Evolutionary conservation across 2,113 vertebrate species (phyloP).

Genomic region (Rafetus swinhoei): DNA sequence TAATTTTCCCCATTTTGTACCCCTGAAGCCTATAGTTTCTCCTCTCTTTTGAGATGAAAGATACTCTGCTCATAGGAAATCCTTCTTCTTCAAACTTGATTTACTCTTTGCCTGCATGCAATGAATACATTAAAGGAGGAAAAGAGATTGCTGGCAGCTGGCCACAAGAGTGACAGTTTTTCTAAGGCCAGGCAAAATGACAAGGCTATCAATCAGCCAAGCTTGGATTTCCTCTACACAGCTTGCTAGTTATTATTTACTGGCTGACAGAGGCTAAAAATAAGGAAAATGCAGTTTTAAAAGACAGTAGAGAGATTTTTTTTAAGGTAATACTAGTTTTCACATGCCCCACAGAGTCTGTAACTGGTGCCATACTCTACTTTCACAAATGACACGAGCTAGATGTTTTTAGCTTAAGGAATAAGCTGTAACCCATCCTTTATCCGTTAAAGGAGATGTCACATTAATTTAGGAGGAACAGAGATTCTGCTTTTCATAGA

Average conservation of each 20-base stretch:
- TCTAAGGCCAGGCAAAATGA: background rate
- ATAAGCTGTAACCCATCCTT: background rate
- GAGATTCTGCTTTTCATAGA: background rate
- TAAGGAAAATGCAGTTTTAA: background rate
- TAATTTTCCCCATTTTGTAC: background rate
- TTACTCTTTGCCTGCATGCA: background rate
- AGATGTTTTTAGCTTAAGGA: constrained; percentile 8
- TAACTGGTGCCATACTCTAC: background rate
- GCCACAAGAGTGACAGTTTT: background rate
- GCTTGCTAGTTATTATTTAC: background rate
- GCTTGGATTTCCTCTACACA: background rate
- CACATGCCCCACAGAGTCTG: background rate
- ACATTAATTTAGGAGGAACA: background rate
- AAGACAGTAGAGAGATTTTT: background rate
- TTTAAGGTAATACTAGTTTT: background rate
- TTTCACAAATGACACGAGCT: rapidly evolving
- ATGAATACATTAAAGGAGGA: background rate
- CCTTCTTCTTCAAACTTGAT: constrained; percentile 21
- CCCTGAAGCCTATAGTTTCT: constrained; percentile 10
- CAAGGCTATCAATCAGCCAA: background rate
- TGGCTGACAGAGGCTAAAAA: background rate
- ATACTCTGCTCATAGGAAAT: background rate
- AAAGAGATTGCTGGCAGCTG: background rate
- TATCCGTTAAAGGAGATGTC: background rate
- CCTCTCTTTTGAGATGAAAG: background rate